These are phyloP conservation scores for Echinops telfairi DNA, from an alignment of 2,113 vertebrate species.

Conservation along the genomic window DNA sequence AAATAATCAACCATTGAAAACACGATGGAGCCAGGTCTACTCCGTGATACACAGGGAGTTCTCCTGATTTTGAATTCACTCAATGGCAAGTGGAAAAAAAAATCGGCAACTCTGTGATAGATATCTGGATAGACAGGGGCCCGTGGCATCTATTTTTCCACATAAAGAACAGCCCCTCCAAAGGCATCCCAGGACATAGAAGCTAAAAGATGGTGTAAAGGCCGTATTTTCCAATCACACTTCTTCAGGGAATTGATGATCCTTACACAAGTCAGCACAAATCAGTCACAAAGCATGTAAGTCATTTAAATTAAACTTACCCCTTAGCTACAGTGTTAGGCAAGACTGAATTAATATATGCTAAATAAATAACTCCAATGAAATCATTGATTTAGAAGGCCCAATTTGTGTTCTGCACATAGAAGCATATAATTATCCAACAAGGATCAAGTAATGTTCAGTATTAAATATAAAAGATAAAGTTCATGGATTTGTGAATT, in stretches of 20 bases:
- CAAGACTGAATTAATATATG: slow-evolving; percentile 39
- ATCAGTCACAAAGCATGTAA: slow-evolving; percentile 65
- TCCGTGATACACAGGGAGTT: neutral
- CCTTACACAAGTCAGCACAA: slow-evolving; percentile 41
- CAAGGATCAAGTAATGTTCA: slow-evolving; percentile 30
- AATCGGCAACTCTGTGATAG: neutral
- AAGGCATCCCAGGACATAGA: neutral
- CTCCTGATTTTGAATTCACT: neutral
- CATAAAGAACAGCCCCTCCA: neutral
- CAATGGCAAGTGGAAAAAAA: neutral
- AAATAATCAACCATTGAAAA: neutral
- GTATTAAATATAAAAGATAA: slow-evolving; percentile 10
- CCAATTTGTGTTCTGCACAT: slow-evolving; percentile 45
- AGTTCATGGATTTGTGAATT: neutral
- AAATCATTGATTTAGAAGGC: slow-evolving; percentile 32
- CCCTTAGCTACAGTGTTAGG: slow-evolving; percentile 44
- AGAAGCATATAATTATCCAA: slow-evolving; percentile 31
- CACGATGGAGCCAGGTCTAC: neutral
- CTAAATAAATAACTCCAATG: slow-evolving; percentile 49
- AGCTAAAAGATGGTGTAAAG: slow-evolving; percentile 35
- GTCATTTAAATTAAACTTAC: slow-evolving; percentile 49
- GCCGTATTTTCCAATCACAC: neutral
- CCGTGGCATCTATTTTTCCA: neutral
- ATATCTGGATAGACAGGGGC: neutral
- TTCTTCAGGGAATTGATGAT: slow-evolving; percentile 2